Evolutionary conservation across 2,888 invertebrate genomes (phyloP).

Genomic region (Meganola albula): DNA sequence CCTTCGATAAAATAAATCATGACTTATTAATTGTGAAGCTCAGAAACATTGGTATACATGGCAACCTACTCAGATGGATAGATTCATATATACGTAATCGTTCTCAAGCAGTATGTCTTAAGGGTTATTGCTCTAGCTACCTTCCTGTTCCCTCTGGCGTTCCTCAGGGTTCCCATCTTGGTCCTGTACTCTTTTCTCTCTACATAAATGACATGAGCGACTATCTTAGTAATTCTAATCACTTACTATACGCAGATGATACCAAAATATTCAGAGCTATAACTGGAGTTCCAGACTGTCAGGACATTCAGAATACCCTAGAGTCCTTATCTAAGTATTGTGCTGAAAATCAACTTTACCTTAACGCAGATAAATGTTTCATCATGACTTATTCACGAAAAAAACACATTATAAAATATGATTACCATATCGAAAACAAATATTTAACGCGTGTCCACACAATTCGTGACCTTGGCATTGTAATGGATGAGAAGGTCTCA

Average conservation of each 20-base stretch:
- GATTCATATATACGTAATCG: conserved; percentile 2
- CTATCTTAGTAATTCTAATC: background rate
- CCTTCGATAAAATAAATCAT: conserved; percentile 10
- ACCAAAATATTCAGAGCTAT: background rate
- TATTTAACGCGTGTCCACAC: background rate
- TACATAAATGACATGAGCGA: conserved; percentile 5
- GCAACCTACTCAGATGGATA: conserved; percentile 5
- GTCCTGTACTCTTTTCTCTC: conserved; percentile 4
- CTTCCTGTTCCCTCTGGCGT: conserved; percentile 1
- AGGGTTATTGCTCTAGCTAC: conserved; percentile 2
- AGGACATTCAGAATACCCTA: background rate
- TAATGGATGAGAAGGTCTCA: conserved; percentile 3
- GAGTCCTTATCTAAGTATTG: conserved; percentile 2
- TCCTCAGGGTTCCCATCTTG: conserved; percentile 4
- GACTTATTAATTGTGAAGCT: conserved; percentile 2
- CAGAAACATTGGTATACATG: conserved; percentile 3
- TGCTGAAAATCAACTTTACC: conserved; percentile 1
- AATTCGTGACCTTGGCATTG: conserved; percentile 1
- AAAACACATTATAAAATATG: conserved; percentile 1
- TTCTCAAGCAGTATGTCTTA: conserved; percentile 2
- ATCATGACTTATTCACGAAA: conserved; percentile 4
- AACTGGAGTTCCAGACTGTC: background rate
- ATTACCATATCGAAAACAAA: conserved; percentile 1
- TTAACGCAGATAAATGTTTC: conserved; percentile 4
- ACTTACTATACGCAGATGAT: conserved; percentile 6